These are phyloP conservation scores for Caenorhabditis sp. DNA, from an alignment of 2,888 invertebrate genomes.

Conservation along the genomic window DNA sequence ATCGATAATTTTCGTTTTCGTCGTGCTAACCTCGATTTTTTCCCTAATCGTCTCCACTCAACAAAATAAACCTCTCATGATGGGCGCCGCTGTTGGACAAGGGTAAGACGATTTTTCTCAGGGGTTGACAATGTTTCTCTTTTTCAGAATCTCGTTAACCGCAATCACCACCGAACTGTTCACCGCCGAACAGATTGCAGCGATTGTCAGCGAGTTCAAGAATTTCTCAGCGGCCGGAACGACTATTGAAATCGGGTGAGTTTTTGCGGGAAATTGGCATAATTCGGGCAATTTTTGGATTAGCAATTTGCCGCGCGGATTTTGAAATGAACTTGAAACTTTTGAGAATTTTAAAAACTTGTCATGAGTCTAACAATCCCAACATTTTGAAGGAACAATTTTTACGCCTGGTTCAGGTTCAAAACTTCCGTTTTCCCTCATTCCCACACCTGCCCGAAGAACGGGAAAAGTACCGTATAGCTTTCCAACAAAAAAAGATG, in stretches of 20 bases:
- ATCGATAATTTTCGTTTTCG: constrained; percentile 26
- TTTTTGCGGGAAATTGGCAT: background rate
- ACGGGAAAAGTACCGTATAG: too few relatives aligned
- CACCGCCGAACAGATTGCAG: constrained; percentile 32
- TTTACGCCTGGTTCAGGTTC: too few relatives aligned
- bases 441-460: too few relatives aligned
- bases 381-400: too few relatives aligned
- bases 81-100: constrained; percentile 24
- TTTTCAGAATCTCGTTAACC: constrained; percentile 21
- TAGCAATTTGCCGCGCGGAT: too few relatives aligned
- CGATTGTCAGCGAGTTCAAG: constrained; percentile 27
- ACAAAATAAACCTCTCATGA: constrained; percentile 14
- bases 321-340: too few relatives aligned
- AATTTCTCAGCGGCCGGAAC: constrained; percentile 15
- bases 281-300: background rate
- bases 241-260: constrained; percentile 28
- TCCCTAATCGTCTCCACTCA: constrained; percentile 25
- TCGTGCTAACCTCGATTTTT: constrained; percentile 20
- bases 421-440: too few relatives aligned
- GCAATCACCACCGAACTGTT: constrained; percentile 27
- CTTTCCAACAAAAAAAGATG: too few relatives aligned
- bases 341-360: too few relatives aligned
- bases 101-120: constrained; percentile 6
- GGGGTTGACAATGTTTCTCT: too few relatives aligned
- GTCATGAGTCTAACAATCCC: too few relatives aligned